These are phyloP conservation scores for Cebidichthys violaceus DNA, from an alignment of 2,113 vertebrate species.

Conservation along the genomic window DNA sequence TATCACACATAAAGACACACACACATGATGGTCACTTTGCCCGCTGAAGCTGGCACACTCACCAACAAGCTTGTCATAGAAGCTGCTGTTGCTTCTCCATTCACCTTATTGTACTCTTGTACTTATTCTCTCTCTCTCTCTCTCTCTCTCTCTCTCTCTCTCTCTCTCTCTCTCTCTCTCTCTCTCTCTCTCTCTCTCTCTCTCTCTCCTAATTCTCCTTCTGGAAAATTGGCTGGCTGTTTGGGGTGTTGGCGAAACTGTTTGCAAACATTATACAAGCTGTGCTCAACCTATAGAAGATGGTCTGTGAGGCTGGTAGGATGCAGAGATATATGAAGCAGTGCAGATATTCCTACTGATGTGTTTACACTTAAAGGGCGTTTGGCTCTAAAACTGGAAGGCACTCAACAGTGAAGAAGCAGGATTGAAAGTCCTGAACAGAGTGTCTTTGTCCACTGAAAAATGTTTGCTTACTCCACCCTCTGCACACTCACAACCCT, in stretches of 20 bases:
- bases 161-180: neutral
- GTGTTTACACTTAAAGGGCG: neutral
- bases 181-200: constrained; percentile 6
- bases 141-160: constrained; percentile 1
- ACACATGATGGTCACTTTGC: constrained; percentile 29
- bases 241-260: constrained; percentile 27
- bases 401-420: neutral
- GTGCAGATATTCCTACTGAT: neutral
- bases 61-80: constrained; percentile 22
- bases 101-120: constrained; percentile 4
- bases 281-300: constrained; percentile 36
- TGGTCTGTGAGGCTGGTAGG: neutral
- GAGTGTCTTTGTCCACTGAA: constrained; percentile 10
- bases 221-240: constrained; percentile 49
- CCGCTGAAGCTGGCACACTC: constrained; percentile 32
- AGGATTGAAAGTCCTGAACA: constrained; percentile 2
- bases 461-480: constrained; percentile 47
- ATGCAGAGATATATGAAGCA: neutral
- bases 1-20: neutral
- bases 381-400: neutral
- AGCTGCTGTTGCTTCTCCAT: constrained; percentile 37
- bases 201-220: constrained; percentile 19
- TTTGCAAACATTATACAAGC: constrained; percentile 37
- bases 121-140: constrained; percentile 2
- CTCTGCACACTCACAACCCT: constrained; percentile 10